phyloP scores from a whole-genome alignment of 2,797 vertebrate species.

The Natrix natrix region DNA sequence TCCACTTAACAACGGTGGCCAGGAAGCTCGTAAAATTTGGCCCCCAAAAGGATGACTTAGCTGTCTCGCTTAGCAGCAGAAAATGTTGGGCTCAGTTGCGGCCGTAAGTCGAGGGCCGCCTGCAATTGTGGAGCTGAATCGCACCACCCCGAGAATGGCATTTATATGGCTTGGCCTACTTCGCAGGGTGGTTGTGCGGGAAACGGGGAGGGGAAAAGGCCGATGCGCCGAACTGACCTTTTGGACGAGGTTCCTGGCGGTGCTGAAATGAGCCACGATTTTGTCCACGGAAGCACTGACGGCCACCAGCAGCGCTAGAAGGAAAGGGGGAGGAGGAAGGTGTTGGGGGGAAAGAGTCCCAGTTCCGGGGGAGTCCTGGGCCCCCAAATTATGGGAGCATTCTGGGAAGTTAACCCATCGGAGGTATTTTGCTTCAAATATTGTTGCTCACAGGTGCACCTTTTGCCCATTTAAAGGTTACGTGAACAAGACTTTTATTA shows the following conservation, averaged over 20 bases:
- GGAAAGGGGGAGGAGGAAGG: not conserved
- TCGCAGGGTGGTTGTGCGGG: not conserved
- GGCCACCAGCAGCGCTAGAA: constrained; percentile 70
- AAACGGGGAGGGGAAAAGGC: not conserved
- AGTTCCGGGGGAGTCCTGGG: not conserved
- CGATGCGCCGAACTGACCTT: constrained; percentile 77
- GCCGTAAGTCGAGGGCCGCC: too few species aligned
- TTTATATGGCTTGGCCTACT: not conserved
- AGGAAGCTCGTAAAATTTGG: too few species aligned
- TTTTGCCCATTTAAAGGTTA: not conserved
- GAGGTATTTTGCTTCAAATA: not conserved
- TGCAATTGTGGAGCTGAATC: not conserved
- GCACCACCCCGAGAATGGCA: not conserved
- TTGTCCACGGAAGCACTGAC: constrained; percentile 89
- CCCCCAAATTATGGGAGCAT: not conserved
- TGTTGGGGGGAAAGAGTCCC: not conserved
- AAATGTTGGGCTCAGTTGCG: too few species aligned
- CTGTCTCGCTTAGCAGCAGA: not conserved
- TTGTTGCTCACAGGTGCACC: not conserved
- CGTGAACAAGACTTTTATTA: not conserved
- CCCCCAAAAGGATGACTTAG: too few species aligned
- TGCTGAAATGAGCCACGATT: constrained; percentile 90
- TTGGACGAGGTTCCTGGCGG: constrained; percentile 88
- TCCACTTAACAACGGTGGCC: not conserved
- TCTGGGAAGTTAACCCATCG: not conserved